Conservation (phyloP, 2,888 invertebrate genomes). For the Tethea ocularis region DNA sequence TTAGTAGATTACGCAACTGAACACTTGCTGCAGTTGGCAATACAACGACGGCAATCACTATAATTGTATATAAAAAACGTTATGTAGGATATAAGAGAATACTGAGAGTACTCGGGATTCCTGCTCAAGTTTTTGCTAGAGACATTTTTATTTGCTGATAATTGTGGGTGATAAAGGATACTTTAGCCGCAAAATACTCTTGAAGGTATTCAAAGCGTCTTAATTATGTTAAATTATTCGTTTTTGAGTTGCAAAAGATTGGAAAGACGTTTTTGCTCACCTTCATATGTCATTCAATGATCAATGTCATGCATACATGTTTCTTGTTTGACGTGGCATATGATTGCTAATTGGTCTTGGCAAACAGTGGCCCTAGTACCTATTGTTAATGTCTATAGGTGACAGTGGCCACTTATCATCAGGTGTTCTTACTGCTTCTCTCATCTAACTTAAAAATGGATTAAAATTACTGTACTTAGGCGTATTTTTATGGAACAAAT, state of each 20-base stretch:
- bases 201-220: background rate
- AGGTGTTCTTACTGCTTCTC: too few relatives aligned
- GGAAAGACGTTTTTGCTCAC: background rate
- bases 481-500: too few relatives aligned
- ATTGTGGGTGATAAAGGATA: slow-evolving; percentile 6
- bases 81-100: slow-evolving; percentile 1
- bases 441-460: too few relatives aligned
- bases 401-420: too few relatives aligned
- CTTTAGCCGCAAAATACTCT: background rate
- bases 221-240: background rate
- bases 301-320: background rate
- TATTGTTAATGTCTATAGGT: too few relatives aligned
- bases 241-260: background rate
- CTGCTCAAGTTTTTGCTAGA: background rate
- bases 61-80: slow-evolving; percentile 15
- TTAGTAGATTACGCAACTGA: slow-evolving; percentile 12
- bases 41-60: slow-evolving; percentile 20
- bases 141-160: slow-evolving; percentile 6
- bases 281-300: background rate
- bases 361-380: too few relatives aligned
- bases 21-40: slow-evolving; percentile 15
- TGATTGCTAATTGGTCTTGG: too few relatives aligned
- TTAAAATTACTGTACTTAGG: too few relatives aligned
- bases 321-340: background rate
- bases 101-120: background rate